Evolutionary conservation across 2,113 vertebrate genomes (phyloP).

Genomic region (Anseranas semipalmata): DNA sequence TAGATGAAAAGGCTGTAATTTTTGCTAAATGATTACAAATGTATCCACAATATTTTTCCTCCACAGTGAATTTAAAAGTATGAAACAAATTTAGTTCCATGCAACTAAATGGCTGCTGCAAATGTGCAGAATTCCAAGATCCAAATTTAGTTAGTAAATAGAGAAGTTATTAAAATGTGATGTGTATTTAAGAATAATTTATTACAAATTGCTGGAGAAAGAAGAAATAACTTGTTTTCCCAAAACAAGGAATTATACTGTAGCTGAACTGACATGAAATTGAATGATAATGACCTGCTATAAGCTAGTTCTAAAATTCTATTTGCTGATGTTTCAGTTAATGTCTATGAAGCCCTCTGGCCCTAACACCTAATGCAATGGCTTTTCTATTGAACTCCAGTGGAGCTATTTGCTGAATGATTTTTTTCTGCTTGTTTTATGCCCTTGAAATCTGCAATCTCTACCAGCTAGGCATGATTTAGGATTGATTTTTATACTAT

Average conservation of each 20-base stretch:
- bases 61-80: neutral
- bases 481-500: neutral
- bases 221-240: neutral
- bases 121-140: neutral
- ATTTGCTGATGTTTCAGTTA: neutral
- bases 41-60: neutral
- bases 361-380: neutral
- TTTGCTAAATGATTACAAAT: neutral
- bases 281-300: neutral
- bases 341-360: rapidly evolving
- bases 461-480: neutral
- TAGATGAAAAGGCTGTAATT: neutral
- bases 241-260: neutral
- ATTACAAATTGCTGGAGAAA: neutral
- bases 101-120: neutral
- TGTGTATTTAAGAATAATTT: neutral
- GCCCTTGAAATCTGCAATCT: conserved; percentile 11
- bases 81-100: neutral
- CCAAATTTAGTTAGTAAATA: neutral
- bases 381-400: neutral
- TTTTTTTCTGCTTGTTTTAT: neutral
- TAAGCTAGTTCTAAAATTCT: neutral
- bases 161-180: neutral
- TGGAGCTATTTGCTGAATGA: neutral
- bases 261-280: neutral